phyloP scores from a whole-genome alignment of 2,113 vertebrate genomes.

The Noturus placidus region DNA sequence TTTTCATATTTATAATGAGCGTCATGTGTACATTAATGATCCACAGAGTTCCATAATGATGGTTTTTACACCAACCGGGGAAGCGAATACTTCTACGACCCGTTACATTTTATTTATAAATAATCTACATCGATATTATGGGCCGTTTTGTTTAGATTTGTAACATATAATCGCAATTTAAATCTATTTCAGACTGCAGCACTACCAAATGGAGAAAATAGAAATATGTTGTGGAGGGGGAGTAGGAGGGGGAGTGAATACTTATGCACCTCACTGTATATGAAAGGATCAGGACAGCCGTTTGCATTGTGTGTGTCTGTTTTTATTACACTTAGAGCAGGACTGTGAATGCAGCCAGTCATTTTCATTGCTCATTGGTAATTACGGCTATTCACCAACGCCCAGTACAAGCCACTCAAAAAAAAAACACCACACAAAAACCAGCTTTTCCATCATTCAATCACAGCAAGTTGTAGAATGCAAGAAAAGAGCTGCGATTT shows the following conservation, averaged over 20 bases:
- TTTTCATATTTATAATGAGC: not conserved
- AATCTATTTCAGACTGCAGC: not conserved
- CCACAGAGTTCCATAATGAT: not conserved
- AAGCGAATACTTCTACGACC: not conserved
- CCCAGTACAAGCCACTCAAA: not conserved
- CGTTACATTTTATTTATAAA: not conserved
- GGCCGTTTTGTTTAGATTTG: not conserved
- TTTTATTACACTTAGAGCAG: constrained; percentile 27
- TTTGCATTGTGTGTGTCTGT: not conserved
- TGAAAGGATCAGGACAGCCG: not conserved
- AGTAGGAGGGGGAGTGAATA: not conserved
- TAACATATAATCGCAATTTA: not conserved
- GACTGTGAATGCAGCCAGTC: constrained; percentile 4
- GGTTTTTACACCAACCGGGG: not conserved
- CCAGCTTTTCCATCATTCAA: not conserved
- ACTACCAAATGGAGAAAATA: not conserved
- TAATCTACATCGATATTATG: not conserved
- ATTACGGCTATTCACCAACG: constrained; percentile 31
- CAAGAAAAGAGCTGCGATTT: not conserved
- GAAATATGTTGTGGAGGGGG: too few species aligned
- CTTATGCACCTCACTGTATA: not conserved
- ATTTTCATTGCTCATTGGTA: constrained; percentile 24
- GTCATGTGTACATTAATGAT: not conserved
- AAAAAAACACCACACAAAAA: not conserved
- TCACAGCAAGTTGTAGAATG: not conserved